These are phyloP conservation scores for Limnephilus marmoratus DNA, from an alignment of 2,888 invertebrate species.

Conservation along the genomic window DNA sequence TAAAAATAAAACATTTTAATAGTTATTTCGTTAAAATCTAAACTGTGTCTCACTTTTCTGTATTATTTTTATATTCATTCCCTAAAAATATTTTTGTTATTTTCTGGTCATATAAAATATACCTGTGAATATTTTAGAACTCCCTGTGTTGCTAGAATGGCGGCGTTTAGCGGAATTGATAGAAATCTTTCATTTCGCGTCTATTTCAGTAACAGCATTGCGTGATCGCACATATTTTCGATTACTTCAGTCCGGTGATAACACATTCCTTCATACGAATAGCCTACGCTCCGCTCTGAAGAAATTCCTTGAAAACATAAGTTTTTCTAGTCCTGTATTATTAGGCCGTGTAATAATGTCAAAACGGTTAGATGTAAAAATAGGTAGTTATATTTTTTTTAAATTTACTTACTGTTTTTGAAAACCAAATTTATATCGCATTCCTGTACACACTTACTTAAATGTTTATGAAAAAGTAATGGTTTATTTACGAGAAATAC, in stretches of 20 bases:
- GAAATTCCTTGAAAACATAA: not conserved
- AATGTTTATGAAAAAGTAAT: too few relatives aligned
- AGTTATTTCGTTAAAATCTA: too few relatives aligned
- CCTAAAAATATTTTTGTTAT: not conserved
- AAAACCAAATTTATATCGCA: too few relatives aligned
- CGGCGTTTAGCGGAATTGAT: not conserved
- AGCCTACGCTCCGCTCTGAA: not conserved
- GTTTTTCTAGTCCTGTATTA: not conserved
- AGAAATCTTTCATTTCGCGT: slow-evolving; percentile 24
- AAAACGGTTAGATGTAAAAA: not conserved
- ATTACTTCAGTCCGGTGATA: not conserved
- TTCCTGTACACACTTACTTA: too few relatives aligned
- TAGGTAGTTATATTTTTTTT: not conserved
- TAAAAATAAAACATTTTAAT: too few relatives aligned
- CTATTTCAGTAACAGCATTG: slow-evolving; percentile 36
- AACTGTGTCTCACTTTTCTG: too few relatives aligned
- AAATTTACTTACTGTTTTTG: too few relatives aligned
- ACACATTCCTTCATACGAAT: not conserved
- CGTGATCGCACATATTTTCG: slow-evolving; percentile 7
- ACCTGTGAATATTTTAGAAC: not conserved
- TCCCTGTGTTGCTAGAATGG: not conserved
- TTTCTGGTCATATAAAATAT: not conserved
- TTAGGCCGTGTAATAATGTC: not conserved
- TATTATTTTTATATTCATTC: too few relatives aligned
- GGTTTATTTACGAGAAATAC: too few relatives aligned